phyloP scores from a whole-genome alignment of 1,140 invertebrate genomes.

The Ridgeia piscesae region DNA sequence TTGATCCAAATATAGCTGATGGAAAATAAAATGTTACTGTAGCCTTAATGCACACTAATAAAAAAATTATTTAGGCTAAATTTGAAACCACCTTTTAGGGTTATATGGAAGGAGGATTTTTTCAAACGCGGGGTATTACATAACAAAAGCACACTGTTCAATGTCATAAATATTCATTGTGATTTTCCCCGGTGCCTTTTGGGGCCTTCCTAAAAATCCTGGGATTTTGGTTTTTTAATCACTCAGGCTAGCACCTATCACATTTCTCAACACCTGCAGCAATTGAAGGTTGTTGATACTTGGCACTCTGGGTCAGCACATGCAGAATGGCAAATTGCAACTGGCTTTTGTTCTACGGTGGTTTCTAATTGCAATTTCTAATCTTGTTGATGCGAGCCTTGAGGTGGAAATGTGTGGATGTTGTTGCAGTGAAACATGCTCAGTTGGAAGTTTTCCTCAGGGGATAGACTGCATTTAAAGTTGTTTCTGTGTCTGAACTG shows the following conservation, averaged over 20 bases:
- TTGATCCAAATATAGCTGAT: not conserved
- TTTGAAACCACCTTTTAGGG: too few species aligned
- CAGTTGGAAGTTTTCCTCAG: not conserved
- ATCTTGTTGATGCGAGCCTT: not conserved
- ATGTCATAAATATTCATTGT: slow-evolving; percentile 6
- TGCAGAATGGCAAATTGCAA: not conserved
- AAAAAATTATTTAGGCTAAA: not conserved
- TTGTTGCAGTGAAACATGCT: not conserved
- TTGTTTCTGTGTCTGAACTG: not conserved
- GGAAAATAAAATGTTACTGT: not conserved
- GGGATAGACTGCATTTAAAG: not conserved
- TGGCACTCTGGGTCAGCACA: not conserved
- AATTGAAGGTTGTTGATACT: not conserved
- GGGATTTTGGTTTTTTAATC: slow-evolving; percentile 5
- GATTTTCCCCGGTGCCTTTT: not conserved
- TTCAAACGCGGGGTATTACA: not conserved
- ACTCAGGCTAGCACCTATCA: not conserved
- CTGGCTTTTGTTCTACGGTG: not conserved
- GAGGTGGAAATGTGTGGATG: not conserved
- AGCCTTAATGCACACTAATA: not conserved
- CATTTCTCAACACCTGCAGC: not conserved
- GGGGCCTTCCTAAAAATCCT: too few species aligned
- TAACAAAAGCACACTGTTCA: not conserved
- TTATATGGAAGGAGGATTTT: not conserved
- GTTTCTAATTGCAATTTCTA: not conserved